These are phyloP conservation scores for Calliphora vomitoria DNA, from an alignment of 2,888 invertebrate genomes.

Conservation along the genomic window DNA sequence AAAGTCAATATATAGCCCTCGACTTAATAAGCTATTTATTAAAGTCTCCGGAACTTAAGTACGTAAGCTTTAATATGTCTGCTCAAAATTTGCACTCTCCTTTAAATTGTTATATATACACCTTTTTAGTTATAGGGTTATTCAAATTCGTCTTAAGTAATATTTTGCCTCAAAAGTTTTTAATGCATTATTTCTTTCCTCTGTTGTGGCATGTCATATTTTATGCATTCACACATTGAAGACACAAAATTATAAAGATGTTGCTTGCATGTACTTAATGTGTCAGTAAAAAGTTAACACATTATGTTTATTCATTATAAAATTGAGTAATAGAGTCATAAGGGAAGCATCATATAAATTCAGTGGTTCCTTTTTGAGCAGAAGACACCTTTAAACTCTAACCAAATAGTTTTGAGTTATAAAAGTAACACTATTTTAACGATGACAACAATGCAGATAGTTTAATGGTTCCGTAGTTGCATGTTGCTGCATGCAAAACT, in stretches of 20 bases:
- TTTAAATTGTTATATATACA: too few species aligned
- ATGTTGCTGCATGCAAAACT: background rate
- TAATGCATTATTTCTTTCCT: conserved; percentile 18
- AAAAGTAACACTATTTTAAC: conserved; percentile 60
- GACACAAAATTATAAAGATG: conserved; percentile 34
- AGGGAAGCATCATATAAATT: conserved; percentile 9
- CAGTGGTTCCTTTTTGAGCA: background rate
- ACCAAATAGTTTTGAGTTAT: conserved; percentile 31
- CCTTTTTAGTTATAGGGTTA: background rate
- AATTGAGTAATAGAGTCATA: conserved; percentile 54
- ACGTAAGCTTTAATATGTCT: too few species aligned
- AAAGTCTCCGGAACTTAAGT: too few species aligned
- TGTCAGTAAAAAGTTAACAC: conserved; percentile 54
- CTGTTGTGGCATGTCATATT: conserved; percentile 14
- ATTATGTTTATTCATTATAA: conserved; percentile 50
- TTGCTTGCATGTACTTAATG: conserved; percentile 27
- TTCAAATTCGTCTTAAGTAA: background rate
- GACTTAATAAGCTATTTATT: too few species aligned
- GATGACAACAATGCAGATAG: conserved; percentile 50
- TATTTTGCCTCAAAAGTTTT: background rate
- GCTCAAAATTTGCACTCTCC: too few species aligned
- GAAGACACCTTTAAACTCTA: background rate
- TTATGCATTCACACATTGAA: background rate
- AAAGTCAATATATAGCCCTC: too few species aligned
- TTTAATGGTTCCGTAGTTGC: conserved; percentile 42